Evolutionary conservation across 2,797 vertebrate species (phyloP), one percentile per base, ranked within the genome.

Genomic region (Brachymystax lenok): DNA sequence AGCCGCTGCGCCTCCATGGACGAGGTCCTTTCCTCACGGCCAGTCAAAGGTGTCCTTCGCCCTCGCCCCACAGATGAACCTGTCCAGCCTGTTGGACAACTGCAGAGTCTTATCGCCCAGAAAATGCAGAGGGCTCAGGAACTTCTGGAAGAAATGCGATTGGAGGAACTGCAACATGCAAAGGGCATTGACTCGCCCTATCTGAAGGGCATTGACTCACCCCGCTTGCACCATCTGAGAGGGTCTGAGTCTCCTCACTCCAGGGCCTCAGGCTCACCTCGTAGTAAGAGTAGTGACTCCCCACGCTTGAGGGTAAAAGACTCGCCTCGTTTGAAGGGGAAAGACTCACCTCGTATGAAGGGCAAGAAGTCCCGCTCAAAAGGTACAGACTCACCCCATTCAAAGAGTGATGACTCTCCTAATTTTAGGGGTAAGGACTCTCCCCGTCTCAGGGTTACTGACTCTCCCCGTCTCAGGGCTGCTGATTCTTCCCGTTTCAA

Each of bases 81-180:
- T 89, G 86, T 27, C 84, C 87, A 81, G 92, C 93, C 93, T 40
- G 94, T 96, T 1, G 94, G 93, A 50, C 94, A 94, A 85, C 93
- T 98, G 83, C 97, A 98, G 89, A 96, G 97, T 88, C 93, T 98
- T 75, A 97, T 99, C 35, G 96, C 94, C 35, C 94, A 96, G 92
- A 96, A 96, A 91, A 96, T 99, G 93, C 96, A 97, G 89, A 93
- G 96, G 93, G 98, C 98, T 80, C 97, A 97, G 93, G 97, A 98
- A 92, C 93, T 98, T 82, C 94, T 99, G 89, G 94, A 95, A 0
- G 97, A 98, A 88, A 96, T 97, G 88, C 95, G 96, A 0, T 94
- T 96, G 72, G 96, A 96, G 88, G 88, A 88, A 77, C 79, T 92
- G 74, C 90, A 92, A 74, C 10, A 80, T 16, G 90, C 88, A 1